Conservation (phyloP, 1,140 invertebrate genomes). For the Hylaeus volcanicus region DNA sequence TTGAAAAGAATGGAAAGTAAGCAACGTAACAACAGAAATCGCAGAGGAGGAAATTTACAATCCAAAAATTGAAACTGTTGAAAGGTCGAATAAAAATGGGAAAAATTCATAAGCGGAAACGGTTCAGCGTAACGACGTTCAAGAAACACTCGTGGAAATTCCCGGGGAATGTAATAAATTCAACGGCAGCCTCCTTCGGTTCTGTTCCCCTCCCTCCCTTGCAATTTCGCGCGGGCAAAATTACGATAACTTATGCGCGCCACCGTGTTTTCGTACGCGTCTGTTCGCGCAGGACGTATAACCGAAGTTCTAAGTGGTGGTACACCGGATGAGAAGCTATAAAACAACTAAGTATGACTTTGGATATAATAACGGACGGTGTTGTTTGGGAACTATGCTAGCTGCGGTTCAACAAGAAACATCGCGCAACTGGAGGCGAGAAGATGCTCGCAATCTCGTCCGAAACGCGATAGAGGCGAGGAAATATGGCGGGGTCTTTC, state of each 20-base stretch:
- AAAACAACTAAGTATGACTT: slow-evolving; percentile 16
- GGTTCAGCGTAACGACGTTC: neutral
- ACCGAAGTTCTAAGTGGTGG: slow-evolving; percentile 30
- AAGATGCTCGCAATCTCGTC: neutral
- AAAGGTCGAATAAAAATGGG: no score
- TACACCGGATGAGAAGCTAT: slow-evolving; percentile 12
- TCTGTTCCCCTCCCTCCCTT: neutral
- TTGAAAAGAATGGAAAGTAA: no score
- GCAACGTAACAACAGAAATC: neutral
- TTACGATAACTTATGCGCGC: neutral
- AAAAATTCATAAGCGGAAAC: neutral
- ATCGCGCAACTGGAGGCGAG: neutral
- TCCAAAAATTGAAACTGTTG: no score
- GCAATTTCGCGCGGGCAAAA: slow-evolving; percentile 6
- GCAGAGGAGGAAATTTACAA: neutral
- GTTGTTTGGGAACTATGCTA: slow-evolving; percentile 10
- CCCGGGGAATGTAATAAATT: slow-evolving; percentile 7
- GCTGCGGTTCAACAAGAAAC: neutral
- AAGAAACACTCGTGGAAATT: slow-evolving; percentile 2
- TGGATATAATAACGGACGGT: neutral
- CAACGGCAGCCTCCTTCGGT: neutral
- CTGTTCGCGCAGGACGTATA: neutral
- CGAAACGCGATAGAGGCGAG: neutral
- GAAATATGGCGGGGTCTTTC: neutral
- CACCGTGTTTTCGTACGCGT: neutral